Evolutionary conservation across 37 sponge, comb jelly and placozoan genomes (phyloP).

Genomic region (Crambe crambe): DNA sequence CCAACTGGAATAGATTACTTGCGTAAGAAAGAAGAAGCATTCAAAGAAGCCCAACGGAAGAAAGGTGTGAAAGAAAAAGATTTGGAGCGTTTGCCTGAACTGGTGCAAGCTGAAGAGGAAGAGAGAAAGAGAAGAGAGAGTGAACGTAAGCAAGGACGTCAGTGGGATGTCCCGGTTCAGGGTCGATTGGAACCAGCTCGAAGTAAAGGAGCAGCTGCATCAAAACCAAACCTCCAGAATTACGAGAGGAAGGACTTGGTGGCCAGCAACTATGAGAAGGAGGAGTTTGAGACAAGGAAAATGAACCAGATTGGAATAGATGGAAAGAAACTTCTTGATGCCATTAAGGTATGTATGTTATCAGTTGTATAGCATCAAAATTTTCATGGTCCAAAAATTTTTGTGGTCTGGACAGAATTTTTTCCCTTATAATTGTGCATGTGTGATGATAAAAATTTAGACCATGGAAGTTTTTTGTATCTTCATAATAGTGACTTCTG

Average conservation of each 20-base stretch:
- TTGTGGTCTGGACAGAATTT: too few relatives aligned
- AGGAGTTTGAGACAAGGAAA: neutral
- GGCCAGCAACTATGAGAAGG: neutral
- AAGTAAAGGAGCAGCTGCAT: neutral
- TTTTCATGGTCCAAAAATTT: too few relatives aligned
- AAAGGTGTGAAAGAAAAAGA: slow-evolving; percentile 4
- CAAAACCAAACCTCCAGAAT: neutral
- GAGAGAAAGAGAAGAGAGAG: neutral
- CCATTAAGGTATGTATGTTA: slow-evolving; percentile 34
- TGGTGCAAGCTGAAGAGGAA: neutral
- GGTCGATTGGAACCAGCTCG: neutral
- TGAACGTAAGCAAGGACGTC: neutral
- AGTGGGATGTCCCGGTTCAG: neutral
- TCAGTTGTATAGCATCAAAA: too few relatives aligned
- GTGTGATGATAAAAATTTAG: too few relatives aligned
- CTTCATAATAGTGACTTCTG: too few relatives aligned
- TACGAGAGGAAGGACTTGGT: neutral
- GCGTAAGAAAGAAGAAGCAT: neutral
- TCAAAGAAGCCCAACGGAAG: neutral
- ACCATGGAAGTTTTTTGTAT: too few relatives aligned
- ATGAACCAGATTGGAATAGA: slow-evolving; percentile 15
- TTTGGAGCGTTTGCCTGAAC: neutral
- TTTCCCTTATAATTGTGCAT: too few relatives aligned
- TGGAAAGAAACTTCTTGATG: slow-evolving; percentile 23
- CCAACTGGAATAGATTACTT: neutral